Conservation (phyloP, 2,888 invertebrate species). For the Melinopterus prodromus region DNA sequence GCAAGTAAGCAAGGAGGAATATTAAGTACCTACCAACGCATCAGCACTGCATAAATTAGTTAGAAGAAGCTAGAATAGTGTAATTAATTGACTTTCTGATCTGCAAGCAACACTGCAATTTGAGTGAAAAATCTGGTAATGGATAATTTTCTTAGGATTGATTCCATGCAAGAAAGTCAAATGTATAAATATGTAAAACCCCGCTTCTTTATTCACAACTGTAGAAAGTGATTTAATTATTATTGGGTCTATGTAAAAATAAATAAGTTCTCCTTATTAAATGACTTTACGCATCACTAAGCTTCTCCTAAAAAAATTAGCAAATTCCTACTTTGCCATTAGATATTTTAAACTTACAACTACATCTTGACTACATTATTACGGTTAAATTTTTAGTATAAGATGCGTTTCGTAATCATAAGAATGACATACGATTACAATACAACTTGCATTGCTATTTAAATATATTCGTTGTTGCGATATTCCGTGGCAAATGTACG, state of each 20-base stretch:
- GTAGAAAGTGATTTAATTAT: slow-evolving; percentile 4
- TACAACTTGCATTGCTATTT: neutral
- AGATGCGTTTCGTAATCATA: neutral
- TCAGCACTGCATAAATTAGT: too few species aligned
- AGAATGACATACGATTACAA: neutral
- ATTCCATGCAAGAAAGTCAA: neutral
- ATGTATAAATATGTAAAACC: neutral
- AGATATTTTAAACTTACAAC: too few species aligned
- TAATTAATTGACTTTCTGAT: neutral
- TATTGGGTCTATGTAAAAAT: neutral
- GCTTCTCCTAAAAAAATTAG: neutral
- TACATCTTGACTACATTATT: too few species aligned
- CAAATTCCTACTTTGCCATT: neutral
- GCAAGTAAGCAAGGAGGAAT: too few species aligned
- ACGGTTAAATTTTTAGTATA: too few species aligned
- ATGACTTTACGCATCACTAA: neutral
- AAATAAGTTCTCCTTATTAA: neutral
- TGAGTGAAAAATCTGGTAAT: neutral
- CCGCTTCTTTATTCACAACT: neutral
- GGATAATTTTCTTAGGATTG: neutral
- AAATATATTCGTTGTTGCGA: neutral
- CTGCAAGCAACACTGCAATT: neutral
- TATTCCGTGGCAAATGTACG: neutral
- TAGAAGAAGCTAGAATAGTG: neutral
- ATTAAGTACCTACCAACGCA: too few species aligned